Percentiles rank a stretch among this genome's conserved stretches.
phyloP scores from a whole-genome alignment of 2,113 vertebrate genomes.

The Osmerus eperlanus region DNA sequence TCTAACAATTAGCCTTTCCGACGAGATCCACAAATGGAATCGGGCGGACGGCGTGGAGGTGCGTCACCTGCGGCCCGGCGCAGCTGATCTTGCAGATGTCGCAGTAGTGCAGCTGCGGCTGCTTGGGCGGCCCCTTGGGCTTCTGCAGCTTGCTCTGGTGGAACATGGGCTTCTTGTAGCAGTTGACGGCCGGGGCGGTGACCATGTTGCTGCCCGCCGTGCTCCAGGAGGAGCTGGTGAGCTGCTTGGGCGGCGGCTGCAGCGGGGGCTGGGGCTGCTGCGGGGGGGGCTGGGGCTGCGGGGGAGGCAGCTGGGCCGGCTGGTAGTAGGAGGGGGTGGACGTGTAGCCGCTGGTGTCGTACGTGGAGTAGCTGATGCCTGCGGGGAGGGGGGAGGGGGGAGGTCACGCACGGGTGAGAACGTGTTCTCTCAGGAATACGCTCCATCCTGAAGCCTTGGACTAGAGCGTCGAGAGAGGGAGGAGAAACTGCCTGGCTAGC shows the following conservation, averaged over 20 bases:
- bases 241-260: conserved; percentile 62
- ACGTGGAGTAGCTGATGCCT: conserved; percentile 72
- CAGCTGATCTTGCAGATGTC: conserved; percentile 86
- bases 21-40: too few relatives aligned
- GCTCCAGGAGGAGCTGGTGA: conserved; percentile 69
- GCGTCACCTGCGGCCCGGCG: conserved; percentile 79
- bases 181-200: conserved; percentile 41
- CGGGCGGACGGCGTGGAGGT: too few relatives aligned
- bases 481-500: too few relatives aligned
- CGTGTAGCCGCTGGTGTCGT: conserved; percentile 63
- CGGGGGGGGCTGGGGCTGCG: conserved; percentile 56
- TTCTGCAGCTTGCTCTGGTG: conserved; percentile 70
- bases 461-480: too few relatives aligned
- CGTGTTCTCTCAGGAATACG: too few relatives aligned
- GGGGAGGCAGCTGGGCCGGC: conserved; percentile 55
- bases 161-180: conserved; percentile 69
- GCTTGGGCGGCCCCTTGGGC: conserved; percentile 71
- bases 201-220: conserved; percentile 63
- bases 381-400: conserved; percentile 9
- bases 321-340: conserved; percentile 69
- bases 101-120: conserved; percentile 79
- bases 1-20: too few relatives aligned
- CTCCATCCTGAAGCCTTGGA: background rate
- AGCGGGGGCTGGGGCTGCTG: conserved; percentile 50
- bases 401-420: background rate